phyloP scores from a whole-genome alignment of 2,888 invertebrate species.

The Zygaena filipendulae region DNA sequence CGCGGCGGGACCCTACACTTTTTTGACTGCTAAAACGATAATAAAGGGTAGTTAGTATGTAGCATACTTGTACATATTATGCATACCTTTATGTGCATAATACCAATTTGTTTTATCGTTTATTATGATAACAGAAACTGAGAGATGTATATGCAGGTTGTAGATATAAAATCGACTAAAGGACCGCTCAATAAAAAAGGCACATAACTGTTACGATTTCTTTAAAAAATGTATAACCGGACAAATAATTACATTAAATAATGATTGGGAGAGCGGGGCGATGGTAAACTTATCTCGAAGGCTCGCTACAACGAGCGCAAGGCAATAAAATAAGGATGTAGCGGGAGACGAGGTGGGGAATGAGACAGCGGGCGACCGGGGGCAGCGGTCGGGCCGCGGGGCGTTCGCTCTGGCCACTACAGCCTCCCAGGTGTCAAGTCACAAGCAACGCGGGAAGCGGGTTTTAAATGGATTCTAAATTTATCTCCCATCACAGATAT shows the following conservation, averaged over 20 bases:
- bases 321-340: constrained; percentile 49
- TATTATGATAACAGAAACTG: too few relatives aligned
- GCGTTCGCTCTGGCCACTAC: constrained; percentile 20
- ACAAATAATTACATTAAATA: constrained; percentile 63
- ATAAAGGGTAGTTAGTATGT: too few relatives aligned
- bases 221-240: constrained; percentile 46
- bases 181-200: constrained; percentile 33
- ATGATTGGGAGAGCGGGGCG: constrained; percentile 47
- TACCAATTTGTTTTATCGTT: too few relatives aligned
- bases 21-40: too few relatives aligned
- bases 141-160: too few relatives aligned
- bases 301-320: constrained; percentile 41
- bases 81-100: too few relatives aligned
- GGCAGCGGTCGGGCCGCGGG: constrained; percentile 15
- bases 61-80: too few relatives aligned
- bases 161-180: constrained; percentile 24
- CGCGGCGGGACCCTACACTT: too few relatives aligned
- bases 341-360: constrained; percentile 21
- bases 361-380: constrained; percentile 18
- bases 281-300: constrained; percentile 55
- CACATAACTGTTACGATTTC: constrained; percentile 45
- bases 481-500: constrained; percentile 2
- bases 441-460: constrained; percentile 25
- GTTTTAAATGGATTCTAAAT: background rate
- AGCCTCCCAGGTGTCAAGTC: too few relatives aligned